Evolutionary conservation across 1,140 invertebrate genomes (phyloP).

Genomic region (Agrilus planipennis): DNA sequence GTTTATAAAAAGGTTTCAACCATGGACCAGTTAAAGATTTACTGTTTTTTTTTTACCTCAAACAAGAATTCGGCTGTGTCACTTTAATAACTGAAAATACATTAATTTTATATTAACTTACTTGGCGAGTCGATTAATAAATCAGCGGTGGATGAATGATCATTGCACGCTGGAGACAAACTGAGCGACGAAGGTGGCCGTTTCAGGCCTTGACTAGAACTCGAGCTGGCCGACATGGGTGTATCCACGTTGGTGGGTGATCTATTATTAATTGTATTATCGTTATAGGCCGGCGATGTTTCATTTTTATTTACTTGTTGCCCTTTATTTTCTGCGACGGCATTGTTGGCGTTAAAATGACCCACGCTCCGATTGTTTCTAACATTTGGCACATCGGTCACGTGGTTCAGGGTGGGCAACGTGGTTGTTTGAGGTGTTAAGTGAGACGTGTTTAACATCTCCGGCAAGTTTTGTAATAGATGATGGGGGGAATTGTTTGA

Average conservation of each 20-base stretch:
- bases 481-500: slow-evolving; percentile 53
- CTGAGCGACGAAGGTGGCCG: slow-evolving; percentile 39
- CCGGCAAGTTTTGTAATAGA: slow-evolving; percentile 51
- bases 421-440: slow-evolving; percentile 29
- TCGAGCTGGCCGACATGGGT: slow-evolving; percentile 55
- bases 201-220: slow-evolving; percentile 33
- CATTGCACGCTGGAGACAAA: slow-evolving; percentile 43
- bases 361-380: too few relatives aligned
- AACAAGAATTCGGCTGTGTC: background rate
- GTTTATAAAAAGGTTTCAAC: too few relatives aligned
- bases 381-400: too few relatives aligned
- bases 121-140: slow-evolving; percentile 69
- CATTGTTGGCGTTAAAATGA: slow-evolving; percentile 18
- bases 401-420: slow-evolving; percentile 36
- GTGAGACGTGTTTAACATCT: slow-evolving; percentile 35
- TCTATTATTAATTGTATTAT: slow-evolving; percentile 41
- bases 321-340: background rate
- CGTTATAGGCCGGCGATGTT: too few relatives aligned
- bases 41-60: background rate
- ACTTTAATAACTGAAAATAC: too few relatives aligned
- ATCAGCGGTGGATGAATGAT: slow-evolving; percentile 47
- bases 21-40: too few relatives aligned
- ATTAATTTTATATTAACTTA: slow-evolving; percentile 41
- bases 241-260: slow-evolving; percentile 65
- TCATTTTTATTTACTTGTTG: too few relatives aligned